Evolutionary conservation across 2,797 vertebrate species (phyloP).

Genomic region (Tenualosa thibaudeaui): DNA sequence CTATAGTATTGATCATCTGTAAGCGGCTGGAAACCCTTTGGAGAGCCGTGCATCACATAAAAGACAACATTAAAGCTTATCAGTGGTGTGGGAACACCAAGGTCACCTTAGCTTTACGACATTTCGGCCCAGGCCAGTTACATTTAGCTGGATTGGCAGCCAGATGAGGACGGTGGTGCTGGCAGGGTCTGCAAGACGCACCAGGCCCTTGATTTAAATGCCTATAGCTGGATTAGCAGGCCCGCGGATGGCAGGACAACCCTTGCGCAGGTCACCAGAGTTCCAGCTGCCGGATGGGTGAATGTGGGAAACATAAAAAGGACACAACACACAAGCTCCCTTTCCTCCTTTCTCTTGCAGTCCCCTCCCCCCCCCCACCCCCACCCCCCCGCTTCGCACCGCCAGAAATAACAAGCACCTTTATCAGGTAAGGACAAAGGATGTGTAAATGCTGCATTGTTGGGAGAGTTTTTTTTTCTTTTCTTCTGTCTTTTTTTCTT

Average conservation of each 20-base stretch:
- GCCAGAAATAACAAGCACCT: not conserved
- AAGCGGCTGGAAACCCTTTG: conserved; percentile 59
- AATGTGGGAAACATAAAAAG: not conserved
- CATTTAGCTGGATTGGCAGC: conserved; percentile 57
- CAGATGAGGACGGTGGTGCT: conserved; percentile 45
- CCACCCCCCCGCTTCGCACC: too few relatives aligned
- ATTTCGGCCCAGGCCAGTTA: conserved; percentile 52
- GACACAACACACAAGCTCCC: not conserved
- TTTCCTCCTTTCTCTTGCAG: not conserved
- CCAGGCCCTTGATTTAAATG: conserved; percentile 28
- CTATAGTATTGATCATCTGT: conserved; percentile 70
- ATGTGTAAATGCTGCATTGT: not conserved
- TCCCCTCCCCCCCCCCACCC: too few relatives aligned
- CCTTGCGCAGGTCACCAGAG: not conserved
- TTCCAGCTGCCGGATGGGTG: not conserved
- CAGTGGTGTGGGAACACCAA: conserved; percentile 63
- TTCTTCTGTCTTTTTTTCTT: not conserved
- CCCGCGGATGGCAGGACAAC: not conserved
- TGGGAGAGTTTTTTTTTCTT: not conserved
- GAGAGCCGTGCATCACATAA: conserved; percentile 67
- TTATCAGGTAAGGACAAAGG: conserved; percentile 4
- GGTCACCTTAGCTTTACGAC: conserved; percentile 69
- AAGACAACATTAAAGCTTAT: conserved; percentile 71
- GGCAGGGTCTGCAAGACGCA: not conserved
- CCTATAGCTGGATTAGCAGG: not conserved